Conservation (phyloP, 2,797 vertebrate species). For the Lacerta bilineata region DNA sequence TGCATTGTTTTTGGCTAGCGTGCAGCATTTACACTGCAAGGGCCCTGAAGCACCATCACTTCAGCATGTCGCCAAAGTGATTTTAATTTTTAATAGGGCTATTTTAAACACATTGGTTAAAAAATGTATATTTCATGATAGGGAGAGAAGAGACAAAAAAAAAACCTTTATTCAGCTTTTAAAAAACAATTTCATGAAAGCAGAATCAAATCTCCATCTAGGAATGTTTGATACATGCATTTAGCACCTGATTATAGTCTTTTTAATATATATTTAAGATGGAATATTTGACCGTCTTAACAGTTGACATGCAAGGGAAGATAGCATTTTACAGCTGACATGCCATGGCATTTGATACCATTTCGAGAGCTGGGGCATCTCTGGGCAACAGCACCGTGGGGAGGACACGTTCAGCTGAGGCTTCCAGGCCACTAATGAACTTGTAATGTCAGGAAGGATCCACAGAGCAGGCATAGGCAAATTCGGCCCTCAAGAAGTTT, state of each 20-base stretch:
- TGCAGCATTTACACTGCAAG: slow-evolving; percentile 61
- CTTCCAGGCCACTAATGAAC: neutral
- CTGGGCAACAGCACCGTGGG: neutral
- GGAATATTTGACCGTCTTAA: neutral
- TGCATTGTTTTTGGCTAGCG: slow-evolving; percentile 79
- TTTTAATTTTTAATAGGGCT: slow-evolving; percentile 65
- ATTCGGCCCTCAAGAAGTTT: too few species aligned
- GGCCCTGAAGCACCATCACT: slow-evolving; percentile 66
- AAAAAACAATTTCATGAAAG: neutral
- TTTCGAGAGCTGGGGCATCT: neutral
- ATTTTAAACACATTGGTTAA: slow-evolving; percentile 59
- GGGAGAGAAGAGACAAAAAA: slow-evolving; percentile 9
- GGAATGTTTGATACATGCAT: neutral
- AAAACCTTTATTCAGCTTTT: neutral
- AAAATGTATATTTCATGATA: slow-evolving; percentile 44
- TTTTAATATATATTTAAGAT: neutral
- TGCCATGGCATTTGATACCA: neutral
- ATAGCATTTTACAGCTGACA: neutral
- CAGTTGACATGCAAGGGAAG: neutral
- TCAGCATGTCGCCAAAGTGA: slow-evolving; percentile 66
- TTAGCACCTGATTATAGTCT: neutral
- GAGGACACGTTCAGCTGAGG: neutral
- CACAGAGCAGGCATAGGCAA: too few species aligned
- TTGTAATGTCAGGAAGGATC: too few species aligned
- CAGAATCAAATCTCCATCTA: neutral